phyloP scores from a whole-genome alignment of 2,888 invertebrate genomes.

The Pristionchus fissidentatus region DNA sequence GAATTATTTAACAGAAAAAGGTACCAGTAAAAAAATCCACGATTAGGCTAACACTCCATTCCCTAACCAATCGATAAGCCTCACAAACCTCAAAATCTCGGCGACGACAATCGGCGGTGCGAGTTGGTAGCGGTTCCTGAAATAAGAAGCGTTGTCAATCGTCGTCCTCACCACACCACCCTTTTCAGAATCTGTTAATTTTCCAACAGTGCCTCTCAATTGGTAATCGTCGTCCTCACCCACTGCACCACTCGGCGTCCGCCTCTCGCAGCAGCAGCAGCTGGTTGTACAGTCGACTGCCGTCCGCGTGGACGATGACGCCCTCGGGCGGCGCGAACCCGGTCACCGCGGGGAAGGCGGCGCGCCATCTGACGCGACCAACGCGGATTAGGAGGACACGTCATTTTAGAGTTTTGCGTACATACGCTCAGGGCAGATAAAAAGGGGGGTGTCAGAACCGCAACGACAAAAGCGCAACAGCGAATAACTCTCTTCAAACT shows the following conservation, averaged over 20 bases:
- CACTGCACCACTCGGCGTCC: conserved; percentile 5
- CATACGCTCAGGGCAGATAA: no score
- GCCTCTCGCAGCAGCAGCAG: background rate
- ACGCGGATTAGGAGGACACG: no score
- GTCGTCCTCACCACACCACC: no score
- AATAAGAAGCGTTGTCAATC: background rate
- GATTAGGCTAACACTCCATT: no score
- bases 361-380: conserved; percentile 17
- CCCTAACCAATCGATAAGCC: no score
- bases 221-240: background rate
- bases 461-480: no score
- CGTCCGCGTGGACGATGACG: background rate
- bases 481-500: no score
- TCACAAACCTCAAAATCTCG: conserved; percentile 26
- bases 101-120: conserved; percentile 5
- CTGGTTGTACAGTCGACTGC: conserved; percentile 2
- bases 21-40: no score
- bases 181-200: background rate
- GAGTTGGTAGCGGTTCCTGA: conserved; percentile 37
- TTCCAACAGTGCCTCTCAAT: background rate
- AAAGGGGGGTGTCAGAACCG: no score
- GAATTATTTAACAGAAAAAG: background rate
- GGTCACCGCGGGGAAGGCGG: background rate
- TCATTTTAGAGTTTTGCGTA: no score
- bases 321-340: background rate